Percentiles rank a stretch among this genome's conserved stretches.
Conservation (phyloP, 1,140 invertebrate genomes). For the Spodoptera litura region DNA sequence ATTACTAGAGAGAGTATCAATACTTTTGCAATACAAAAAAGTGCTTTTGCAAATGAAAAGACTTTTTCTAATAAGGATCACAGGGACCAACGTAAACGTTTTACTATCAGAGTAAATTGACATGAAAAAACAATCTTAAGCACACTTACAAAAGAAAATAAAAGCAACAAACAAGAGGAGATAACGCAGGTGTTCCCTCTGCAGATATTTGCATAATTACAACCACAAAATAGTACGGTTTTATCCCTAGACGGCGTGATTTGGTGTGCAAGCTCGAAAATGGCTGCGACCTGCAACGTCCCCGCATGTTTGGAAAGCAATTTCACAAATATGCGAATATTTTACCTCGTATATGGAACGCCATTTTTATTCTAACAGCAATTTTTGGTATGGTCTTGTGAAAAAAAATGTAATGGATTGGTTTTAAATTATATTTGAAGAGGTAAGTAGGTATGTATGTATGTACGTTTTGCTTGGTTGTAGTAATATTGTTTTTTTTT, state of each 20-base stretch:
- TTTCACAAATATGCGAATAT: slow-evolving; percentile 43
- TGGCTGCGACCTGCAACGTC: slow-evolving; percentile 13
- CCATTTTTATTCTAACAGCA: slow-evolving; percentile 35
- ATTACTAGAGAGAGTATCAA: too few relatives aligned
- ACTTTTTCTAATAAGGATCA: too few relatives aligned
- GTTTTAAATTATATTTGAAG: neutral
- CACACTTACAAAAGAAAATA: neutral
- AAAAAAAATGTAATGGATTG: neutral
- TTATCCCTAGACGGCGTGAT: slow-evolving; percentile 30
- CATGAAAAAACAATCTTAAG: neutral
- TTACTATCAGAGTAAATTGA: too few relatives aligned
- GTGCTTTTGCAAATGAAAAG: too few relatives aligned
- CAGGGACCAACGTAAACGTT: too few relatives aligned
- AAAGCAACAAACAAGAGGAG: slow-evolving; percentile 11
- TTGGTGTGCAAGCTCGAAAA: slow-evolving; percentile 25
- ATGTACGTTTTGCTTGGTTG: too few relatives aligned
- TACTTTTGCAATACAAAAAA: too few relatives aligned
- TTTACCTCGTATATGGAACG: slow-evolving; percentile 13
- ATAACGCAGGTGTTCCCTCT: slow-evolving; percentile 18
- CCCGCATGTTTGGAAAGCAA: slow-evolving; percentile 37
- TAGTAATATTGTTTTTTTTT: neutral
- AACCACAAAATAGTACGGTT: slow-evolving; percentile 23
- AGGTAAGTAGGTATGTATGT: neutral
- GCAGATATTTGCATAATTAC: slow-evolving; percentile 30
- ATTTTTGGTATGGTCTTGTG: slow-evolving; percentile 7